phyloP scores from a whole-genome alignment of 2,888 invertebrate species.

The Agonum fuliginosum region DNA sequence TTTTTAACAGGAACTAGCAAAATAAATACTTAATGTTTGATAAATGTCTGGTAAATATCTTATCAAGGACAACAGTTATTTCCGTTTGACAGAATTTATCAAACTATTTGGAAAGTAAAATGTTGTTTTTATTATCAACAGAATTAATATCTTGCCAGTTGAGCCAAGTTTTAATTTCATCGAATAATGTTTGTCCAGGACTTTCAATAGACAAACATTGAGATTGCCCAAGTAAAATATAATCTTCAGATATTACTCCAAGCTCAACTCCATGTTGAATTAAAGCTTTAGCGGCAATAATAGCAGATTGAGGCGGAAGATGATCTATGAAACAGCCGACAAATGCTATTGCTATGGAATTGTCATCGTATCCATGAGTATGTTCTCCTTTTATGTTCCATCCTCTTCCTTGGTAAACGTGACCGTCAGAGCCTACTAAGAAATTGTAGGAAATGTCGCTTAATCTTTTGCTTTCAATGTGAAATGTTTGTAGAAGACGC shows the following conservation, averaged over 20 bases:
- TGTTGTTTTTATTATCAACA: not conserved
- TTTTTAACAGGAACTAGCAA: not conserved
- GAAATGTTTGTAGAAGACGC: slow-evolving; percentile 74
- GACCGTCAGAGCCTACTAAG: slow-evolving; percentile 76
- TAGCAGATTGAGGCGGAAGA: slow-evolving; percentile 70
- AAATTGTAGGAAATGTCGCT: slow-evolving; percentile 76
- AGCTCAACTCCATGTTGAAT: slow-evolving; percentile 73
- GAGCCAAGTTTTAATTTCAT: slow-evolving; percentile 75
- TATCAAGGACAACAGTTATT: slow-evolving; percentile 8
- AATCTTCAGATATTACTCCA: slow-evolving; percentile 72
- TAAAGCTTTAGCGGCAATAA: slow-evolving; percentile 72
- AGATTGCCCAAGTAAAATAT: slow-evolving; percentile 74
- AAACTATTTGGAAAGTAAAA: not conserved
- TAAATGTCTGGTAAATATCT: not conserved
- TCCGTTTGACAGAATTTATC: not conserved
- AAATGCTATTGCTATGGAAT: slow-evolving; percentile 74
- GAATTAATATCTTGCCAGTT: slow-evolving; percentile 68
- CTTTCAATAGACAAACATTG: slow-evolving; percentile 75
- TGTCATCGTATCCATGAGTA: slow-evolving; percentile 73
- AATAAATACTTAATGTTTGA: slow-evolving; percentile 15
- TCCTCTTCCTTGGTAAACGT: slow-evolving; percentile 76
- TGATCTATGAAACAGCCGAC: slow-evolving; percentile 75
- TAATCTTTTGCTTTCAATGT: slow-evolving; percentile 75
- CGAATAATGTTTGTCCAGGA: slow-evolving; percentile 74
- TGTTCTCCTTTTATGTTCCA: slow-evolving; percentile 76